Base-by-base conservation (phyloP, 2,797 vertebrate genomes). In the Sebastiscus albofasciatus region DNA sequence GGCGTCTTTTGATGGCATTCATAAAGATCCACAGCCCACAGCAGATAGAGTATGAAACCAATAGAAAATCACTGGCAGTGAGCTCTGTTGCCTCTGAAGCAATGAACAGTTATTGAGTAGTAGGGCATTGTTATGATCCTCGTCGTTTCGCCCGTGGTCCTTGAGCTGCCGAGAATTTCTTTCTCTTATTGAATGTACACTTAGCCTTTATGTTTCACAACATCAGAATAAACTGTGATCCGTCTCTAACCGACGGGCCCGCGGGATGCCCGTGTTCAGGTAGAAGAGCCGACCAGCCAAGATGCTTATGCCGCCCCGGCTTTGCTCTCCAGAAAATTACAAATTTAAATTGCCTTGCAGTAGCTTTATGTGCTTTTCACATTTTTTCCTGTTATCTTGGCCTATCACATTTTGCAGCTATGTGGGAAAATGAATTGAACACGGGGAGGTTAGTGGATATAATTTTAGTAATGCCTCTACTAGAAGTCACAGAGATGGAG, bases 301-400 rank as follows among this genome's bases (percentile, higher is more conserved):
- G 65, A 77, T 62, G 27, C 70, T 56, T 67, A 26, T 59, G 36
- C 67, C 1, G 16, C 70, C 67, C 22, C 18, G 4, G 84, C 78
- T 80, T 67, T 76, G 71, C 85, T 80, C 36, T 70, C 42, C 8
- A 31, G 82, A 74, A 91, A 90, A 91, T 92, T 82, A 84, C 58
- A 65, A 74, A 85, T 91, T 90, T 79, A 90, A 92, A 86, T 91
- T 76, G 61, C 81, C 65, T 86, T 3, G 26, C 59, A 62, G 58
- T 46, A 58, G 69, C 77, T 84, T 85, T 62, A 75, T 72, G 62
- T 78, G 67, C 75, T 79, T 76, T 76, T 86, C 71, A 76, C 34
- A 58, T 67, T 75, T 76, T 79, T 66, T 16, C 42, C 70, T 14
- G 27, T 75, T 87, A 86, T 91, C 83, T 74, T 26, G 18, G 42